Evolutionary conservation across 2,888 invertebrate genomes (phyloP).

Genomic region (Lobophora halterata): DNA sequence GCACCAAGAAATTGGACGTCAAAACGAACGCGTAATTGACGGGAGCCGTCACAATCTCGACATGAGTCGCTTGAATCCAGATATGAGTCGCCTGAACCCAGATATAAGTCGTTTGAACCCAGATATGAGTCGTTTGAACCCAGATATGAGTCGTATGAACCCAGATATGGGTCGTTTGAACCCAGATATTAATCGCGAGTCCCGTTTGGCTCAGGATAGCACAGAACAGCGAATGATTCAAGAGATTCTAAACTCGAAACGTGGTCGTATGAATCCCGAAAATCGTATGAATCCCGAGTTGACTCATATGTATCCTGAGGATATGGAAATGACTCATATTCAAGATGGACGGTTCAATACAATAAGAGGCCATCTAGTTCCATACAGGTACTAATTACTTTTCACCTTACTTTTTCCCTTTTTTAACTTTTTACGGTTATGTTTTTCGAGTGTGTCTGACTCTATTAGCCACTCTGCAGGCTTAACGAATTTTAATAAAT

Average conservation of each 20-base stretch:
- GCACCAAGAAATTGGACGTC: no score
- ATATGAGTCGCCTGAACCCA: slow-evolving; percentile 27
- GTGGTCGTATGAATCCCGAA: slow-evolving; percentile 37
- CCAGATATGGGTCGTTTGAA: slow-evolving; percentile 40
- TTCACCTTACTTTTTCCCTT: no score
- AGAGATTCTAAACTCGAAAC: no score
- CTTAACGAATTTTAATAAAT: no score
- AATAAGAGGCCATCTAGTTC: slow-evolving; percentile 68
- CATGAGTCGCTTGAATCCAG: slow-evolving; percentile 17
- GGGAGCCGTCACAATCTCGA: slow-evolving; percentile 2
- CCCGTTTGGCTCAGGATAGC: no score
- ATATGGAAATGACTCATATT: slow-evolving; percentile 38
- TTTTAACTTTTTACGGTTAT: no score
- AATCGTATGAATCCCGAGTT: slow-evolving; percentile 40
- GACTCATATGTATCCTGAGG: slow-evolving; percentile 41
- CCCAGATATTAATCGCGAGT: no score
- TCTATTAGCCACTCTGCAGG: no score
- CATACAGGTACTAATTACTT: slow-evolving; percentile 49
- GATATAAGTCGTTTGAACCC: slow-evolving; percentile 34
- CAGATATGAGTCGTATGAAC: slow-evolving; percentile 40
- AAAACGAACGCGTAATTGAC: slow-evolving; percentile 31
- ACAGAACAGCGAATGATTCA: no score
- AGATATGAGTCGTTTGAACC: slow-evolving; percentile 39
- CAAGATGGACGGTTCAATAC: slow-evolving; percentile 60
- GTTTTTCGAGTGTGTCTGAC: no score